Evolutionary conservation across 1,140 invertebrate species (phyloP), one percentile per base, ranked within the genome.

Genomic region (Leptoteleia sp.): DNA sequence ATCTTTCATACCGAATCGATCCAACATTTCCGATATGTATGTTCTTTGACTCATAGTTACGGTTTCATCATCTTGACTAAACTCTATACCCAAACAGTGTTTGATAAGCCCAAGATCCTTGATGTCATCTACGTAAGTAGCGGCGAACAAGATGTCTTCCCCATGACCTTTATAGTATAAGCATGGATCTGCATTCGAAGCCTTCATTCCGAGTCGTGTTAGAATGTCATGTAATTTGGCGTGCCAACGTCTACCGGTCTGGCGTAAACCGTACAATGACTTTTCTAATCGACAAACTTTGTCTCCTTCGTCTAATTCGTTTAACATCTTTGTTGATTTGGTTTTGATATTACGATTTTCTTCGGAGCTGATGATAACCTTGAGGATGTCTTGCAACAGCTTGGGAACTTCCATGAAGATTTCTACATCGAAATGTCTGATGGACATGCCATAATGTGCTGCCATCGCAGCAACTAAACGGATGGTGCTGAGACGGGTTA

Each of bases 1-100:
- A 40, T 80, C 40, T 8, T 9, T n/a, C 78, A 82, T 83, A 2
- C 45, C 35, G 37, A 76, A 84, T 1, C 57, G 31, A 15, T 25
- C 2, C 8, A 62, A 22, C 1, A 62, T 5, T 1, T 64, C 59
- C 3, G 8, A 13, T 1, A 64, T 31, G 31, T 64, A 50, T 9
- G 35, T 45, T 6, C 16, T 9, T 19, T 65, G 47, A 43, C 42
- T 17, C 61, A 65, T 42, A 5, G 48, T 9, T 1, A 54, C 38
- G 9, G 15, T 1, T 3, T 15, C 29, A 1, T 43, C 17, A 8
- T 11, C 9, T 22, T 48, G 52, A 5, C 11, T 38, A 13, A 70
- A 48, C 9, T 70, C 52, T 1, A 57, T 27, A 2, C 52, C 42
- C 5, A 70, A 15, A 17, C 37, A 70, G 12, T 70, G 8, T 6